phyloP scores from a whole-genome alignment of 1,140 invertebrate genomes.

The Anoplolepis gracilipes region DNA sequence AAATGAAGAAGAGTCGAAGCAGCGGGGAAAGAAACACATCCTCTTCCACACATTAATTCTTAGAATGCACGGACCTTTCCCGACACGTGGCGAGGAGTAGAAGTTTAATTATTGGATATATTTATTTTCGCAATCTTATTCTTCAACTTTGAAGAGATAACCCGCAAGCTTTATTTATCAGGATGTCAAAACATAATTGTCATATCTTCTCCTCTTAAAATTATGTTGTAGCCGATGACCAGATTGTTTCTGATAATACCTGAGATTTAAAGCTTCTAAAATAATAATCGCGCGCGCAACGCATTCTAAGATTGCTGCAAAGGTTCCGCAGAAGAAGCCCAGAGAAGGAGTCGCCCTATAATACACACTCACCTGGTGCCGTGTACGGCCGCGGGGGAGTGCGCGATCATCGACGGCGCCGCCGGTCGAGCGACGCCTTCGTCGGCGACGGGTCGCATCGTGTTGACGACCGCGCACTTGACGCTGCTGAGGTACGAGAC shows the following conservation, averaged over 20 bases:
- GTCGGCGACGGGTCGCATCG: slow-evolving; percentile 57
- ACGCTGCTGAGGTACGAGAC: slow-evolving; percentile 60
- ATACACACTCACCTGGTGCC: slow-evolving; percentile 65
- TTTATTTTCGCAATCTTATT: neutral
- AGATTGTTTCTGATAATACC: no score
- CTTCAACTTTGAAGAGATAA: neutral
- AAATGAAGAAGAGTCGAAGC: slow-evolving; percentile 16
- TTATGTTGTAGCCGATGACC: neutral
- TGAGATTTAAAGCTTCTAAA: no score
- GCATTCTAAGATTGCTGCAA: slow-evolving; percentile 30
- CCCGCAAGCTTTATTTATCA: no score
- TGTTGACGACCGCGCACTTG: slow-evolving; percentile 59
- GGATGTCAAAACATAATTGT: neutral
- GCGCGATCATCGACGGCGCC: slow-evolving; percentile 12
- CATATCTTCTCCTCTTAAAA: slow-evolving; percentile 14
- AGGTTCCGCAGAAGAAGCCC: slow-evolving; percentile 6
- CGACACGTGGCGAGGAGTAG: neutral
- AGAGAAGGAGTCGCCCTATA: slow-evolving; percentile 20
- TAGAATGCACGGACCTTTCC: neutral
- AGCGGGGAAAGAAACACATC: slow-evolving; percentile 9
- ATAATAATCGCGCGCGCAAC: neutral
- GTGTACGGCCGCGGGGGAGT: slow-evolving; percentile 40
- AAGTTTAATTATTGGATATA: neutral
- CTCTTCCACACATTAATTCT: slow-evolving; percentile 8
- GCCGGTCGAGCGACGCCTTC: slow-evolving; percentile 27